Percentiles rank a stretch among this genome's conserved stretches.
Evolutionary conservation across 2,113 vertebrate species (phyloP).

Genomic region (Ciconia stormi): DNA sequence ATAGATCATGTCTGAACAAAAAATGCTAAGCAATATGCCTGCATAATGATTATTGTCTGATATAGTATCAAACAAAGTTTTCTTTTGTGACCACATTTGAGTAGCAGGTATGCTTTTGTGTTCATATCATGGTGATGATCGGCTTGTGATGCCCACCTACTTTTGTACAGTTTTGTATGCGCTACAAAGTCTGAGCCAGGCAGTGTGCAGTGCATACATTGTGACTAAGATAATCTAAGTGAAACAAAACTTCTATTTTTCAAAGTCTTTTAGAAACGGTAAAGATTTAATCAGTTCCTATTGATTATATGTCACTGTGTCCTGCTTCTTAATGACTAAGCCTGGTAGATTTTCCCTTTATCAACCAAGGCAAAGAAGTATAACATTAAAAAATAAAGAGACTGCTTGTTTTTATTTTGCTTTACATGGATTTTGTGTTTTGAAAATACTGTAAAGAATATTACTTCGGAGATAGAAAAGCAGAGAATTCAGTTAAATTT

Average conservation of each 20-base stretch:
- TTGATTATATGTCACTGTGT: background rate
- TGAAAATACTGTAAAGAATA: background rate
- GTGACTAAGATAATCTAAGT: background rate
- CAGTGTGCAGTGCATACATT: background rate
- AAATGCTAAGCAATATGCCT: background rate
- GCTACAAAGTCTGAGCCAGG: background rate
- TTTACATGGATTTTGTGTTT: background rate
- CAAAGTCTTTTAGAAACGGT: background rate
- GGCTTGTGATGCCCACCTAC: background rate
- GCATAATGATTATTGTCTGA: background rate
- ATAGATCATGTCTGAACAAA: background rate
- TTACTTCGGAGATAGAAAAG: background rate
- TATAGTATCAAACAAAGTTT: background rate
- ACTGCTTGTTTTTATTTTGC: background rate
- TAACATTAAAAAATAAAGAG: background rate
- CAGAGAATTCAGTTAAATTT: background rate
- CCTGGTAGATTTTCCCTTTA: background rate
- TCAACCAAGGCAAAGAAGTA: background rate
- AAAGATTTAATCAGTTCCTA: conserved; percentile 16
- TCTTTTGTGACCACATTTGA: background rate
- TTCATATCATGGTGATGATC: fast-evolving
- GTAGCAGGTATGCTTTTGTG: background rate
- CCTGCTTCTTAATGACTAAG: background rate
- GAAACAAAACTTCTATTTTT: background rate
- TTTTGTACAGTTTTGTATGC: background rate